Percentiles rank a stretch among this genome's conserved stretches.
phyloP scores from a whole-genome alignment of 2,888 invertebrate species.

The Geophilus truncorum region DNA sequence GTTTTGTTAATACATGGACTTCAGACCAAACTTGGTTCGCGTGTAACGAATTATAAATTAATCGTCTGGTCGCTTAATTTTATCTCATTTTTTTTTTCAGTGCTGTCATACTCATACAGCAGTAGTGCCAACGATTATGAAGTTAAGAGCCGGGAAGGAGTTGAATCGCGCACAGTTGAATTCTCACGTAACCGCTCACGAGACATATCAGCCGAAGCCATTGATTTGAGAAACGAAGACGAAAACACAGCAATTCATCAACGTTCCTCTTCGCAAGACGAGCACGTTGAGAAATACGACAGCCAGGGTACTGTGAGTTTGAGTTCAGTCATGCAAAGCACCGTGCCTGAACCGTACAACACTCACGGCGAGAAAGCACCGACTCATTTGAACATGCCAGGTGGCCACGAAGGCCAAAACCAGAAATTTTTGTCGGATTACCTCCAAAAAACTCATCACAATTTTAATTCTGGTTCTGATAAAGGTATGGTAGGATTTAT shows the following conservation, averaged over 20 bases:
- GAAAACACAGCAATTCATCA: background rate
- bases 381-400: constrained; percentile 67
- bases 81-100: background rate
- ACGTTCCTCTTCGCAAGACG: constrained; percentile 48
- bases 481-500: background rate
- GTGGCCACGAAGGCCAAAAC: constrained; percentile 65
- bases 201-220: constrained; percentile 60
- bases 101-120: background rate
- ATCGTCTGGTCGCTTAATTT: background rate
- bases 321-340: constrained; percentile 67
- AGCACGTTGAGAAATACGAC: constrained; percentile 63
- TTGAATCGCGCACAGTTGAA: constrained; percentile 33
- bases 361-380: constrained; percentile 50
- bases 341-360: constrained; percentile 61
- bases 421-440: constrained; percentile 65
- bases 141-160: constrained; percentile 18
- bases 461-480: constrained; percentile 39
- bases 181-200: constrained; percentile 62
- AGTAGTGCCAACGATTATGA: background rate
- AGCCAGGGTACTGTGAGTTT: constrained; percentile 62
- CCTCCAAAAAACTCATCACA: constrained; percentile 62
- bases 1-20: no score
- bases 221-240: constrained; percentile 50
- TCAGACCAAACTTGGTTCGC: background rate
- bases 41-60: background rate